Evolutionary conservation across 2,797 vertebrate species (phyloP), one percentile per base, ranked within the genome.

Genomic region (Lemur catta): DNA sequence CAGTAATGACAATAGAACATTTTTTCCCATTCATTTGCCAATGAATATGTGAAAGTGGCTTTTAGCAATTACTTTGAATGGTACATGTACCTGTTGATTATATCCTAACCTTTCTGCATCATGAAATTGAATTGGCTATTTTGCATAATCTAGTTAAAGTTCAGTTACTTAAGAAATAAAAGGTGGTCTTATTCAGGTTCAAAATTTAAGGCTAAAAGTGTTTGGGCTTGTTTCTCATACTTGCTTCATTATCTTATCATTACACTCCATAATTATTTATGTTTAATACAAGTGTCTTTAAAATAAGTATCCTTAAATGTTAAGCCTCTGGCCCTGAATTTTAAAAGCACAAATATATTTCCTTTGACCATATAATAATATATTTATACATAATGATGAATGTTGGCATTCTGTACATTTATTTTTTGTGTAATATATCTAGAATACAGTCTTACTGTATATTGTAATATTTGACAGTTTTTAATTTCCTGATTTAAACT

Each of bases 401-500:
- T 79, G n/a, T 87, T 80, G 91, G 18, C 84, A 78, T 84, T 85
- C 35, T 78, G 15, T 71, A 26, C 26, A 46, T 91, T 76, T 85
- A 43, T 57, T 89, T 97, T 67, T 74, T 85, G 41, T 79, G 15
- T 71, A 55, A 17, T 38, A 46, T 46, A 84, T 86, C 6, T 59
- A 93, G 26, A 94, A 38, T 30, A 69, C 2, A 72, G 4, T 74
- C 59, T 76, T 59, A 6, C 8, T 69, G 13, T 41, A 2, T 71
- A 30, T 67, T 93, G 15, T 35, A n/a, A 30, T 94, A 55, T 91
- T 79, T 82, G 35, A 71, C 41, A 86, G 28, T 80, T 92, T 95
- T 94, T 85, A 50, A 81, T 96, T 94, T 96, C n/a, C 61, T 46
- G 33, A 43, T 89, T 91, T 93, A 92, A 46, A 46, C 43, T 46